Evolutionary conservation across 2,113 vertebrate species (phyloP).

Genomic region (Galbula dea): DNA sequence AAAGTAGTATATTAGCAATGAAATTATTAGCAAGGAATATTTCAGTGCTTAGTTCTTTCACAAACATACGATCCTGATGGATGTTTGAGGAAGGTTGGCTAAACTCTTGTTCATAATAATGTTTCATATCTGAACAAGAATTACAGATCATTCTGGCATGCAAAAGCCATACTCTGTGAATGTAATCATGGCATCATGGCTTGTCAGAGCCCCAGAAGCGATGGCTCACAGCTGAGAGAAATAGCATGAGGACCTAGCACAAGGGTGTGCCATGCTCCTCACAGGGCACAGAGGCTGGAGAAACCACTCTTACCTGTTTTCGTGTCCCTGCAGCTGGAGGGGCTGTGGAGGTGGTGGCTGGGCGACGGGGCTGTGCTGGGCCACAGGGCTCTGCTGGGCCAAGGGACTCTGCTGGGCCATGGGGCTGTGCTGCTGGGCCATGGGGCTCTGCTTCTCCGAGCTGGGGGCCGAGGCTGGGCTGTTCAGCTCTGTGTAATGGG

Average conservation of each 20-base stretch:
- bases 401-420: constrained; percentile 80
- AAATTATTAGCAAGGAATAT: background rate
- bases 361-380: constrained; percentile 73
- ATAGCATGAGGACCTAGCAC: background rate
- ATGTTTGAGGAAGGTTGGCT: background rate
- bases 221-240: background rate
- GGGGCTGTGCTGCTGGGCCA: constrained; percentile 89
- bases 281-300: background rate
- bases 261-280: background rate
- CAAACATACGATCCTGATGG: background rate
- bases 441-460: constrained; percentile 94
- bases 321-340: constrained; percentile 86
- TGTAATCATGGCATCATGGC: fast-evolving
- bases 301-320: constrained; percentile 81
- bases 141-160: background rate
- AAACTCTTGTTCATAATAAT: background rate
- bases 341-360: constrained; percentile 82
- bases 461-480: constrained; percentile 89
- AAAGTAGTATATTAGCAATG: background rate
- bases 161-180: background rate
- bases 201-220: background rate
- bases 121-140: background rate
- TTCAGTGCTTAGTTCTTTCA: background rate
- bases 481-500: constrained; percentile 79
- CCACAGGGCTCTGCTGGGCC: constrained; percentile 73